Evolutionary conservation across 2,797 vertebrate species (phyloP), one percentile per base, ranked within the genome.

Genomic region (Emydoidea blandingii): DNA sequence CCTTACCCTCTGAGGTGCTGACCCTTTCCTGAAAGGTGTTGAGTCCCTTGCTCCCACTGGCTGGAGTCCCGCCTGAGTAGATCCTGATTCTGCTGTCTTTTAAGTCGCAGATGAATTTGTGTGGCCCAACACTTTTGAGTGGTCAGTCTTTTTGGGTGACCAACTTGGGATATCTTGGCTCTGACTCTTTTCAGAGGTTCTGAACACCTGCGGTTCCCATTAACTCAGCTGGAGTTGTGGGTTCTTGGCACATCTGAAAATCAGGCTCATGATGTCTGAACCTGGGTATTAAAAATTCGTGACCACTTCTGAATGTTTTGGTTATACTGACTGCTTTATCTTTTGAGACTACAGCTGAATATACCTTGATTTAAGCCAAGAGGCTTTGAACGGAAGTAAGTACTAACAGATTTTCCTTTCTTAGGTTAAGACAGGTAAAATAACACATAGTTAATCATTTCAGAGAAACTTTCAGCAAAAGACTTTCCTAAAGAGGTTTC

Each of bases 381-480:
- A 76, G 56, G 72, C 57, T 90, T 91, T 47, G 79, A 79, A 76
- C 82, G 37, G 3, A 50, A 79, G 37, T 56, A n/a, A 86, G n/a
- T 76, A 65, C 57, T 0, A 2, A 65, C 37, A 85, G n/a, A 41
- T 65, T 44, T 81, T 85, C 81, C 5, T 29, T 81, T 82, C 21
- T 52, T 50, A 6, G 4, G 44, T 74, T 56, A 37, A 29, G 53
- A 31, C 56, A 83, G 79, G 31, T 94, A 25, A 76, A 90, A 44
- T 12, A 72, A 52, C 16, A 47, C 6, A 50, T 81, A 19, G 37
- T 0, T 18, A 5, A 29, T 47, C 81, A 12, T 65, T 95, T 79
- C 44, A 21, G 15, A 59, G 44, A 44, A n/a, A 79, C 41, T 31
- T n/a, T 78, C 41, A 29, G 53, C 79, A 53, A 37, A 50, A 37